phyloP scores from a whole-genome alignment of 1,140 invertebrate genomes.

The Vanessa tameamea region DNA sequence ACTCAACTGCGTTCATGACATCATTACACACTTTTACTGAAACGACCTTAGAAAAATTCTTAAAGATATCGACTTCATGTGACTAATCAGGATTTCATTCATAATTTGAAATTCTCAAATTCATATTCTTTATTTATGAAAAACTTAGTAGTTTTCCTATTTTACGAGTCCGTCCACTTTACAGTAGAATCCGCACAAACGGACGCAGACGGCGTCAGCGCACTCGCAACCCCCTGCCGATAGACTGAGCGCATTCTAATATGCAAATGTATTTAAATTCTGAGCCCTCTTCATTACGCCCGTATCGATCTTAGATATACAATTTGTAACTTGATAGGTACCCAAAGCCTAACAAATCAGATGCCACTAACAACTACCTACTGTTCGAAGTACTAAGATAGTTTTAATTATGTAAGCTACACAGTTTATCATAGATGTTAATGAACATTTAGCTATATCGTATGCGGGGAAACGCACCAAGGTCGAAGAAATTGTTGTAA shows the following conservation, averaged over 20 bases:
- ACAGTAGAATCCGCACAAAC: conserved; percentile 16
- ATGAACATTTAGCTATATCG: conserved; percentile 13
- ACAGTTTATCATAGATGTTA: conserved; percentile 12
- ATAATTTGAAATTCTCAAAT: background rate
- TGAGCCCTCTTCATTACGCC: conserved; percentile 78
- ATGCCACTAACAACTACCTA: conserved; percentile 52
- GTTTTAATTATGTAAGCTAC: conserved; percentile 27
- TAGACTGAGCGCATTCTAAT: conserved; percentile 76
- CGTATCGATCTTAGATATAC: conserved; percentile 79
- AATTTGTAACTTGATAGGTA: conserved; percentile 78
- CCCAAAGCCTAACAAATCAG: conserved; percentile 67
- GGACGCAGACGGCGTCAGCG: conserved; percentile 18
- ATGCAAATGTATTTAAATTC: conserved; percentile 81
- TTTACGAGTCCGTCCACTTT: conserved; percentile 20
- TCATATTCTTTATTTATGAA: background rate
- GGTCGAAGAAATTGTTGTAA: no score
- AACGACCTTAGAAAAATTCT: no score
- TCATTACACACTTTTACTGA: no score
- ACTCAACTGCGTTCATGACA: no score
- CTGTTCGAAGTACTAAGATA: conserved; percentile 32
- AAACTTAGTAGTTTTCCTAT: background rate
- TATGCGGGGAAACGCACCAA: background rate
- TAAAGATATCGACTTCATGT: no score
- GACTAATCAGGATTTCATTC: no score
- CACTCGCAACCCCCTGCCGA: conserved; percentile 44